These are phyloP conservation scores for Erethizon dorsatum DNA, from an alignment of 2,797 vertebrate species.

Conservation along the genomic window DNA sequence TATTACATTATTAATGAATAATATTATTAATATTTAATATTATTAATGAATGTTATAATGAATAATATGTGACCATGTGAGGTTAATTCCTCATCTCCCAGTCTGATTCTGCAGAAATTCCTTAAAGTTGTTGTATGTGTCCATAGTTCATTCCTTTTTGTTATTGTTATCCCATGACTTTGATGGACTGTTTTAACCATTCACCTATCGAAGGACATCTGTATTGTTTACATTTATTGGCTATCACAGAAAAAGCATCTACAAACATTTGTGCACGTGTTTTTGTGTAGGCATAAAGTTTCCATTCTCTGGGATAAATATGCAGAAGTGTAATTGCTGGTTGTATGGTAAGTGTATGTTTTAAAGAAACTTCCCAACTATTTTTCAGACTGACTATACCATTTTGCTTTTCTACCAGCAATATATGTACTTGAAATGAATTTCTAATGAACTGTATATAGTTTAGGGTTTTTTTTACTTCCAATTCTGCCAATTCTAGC, in stretches of 20 bases:
- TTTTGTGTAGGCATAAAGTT: background rate
- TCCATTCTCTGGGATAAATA: slow-evolving; percentile 18
- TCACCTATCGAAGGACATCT: background rate
- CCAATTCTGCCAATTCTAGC: background rate
- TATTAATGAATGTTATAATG: too few relatives aligned
- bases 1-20: background rate
- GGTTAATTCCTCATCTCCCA: background rate
- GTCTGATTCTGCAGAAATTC: background rate
- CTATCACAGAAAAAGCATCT: slow-evolving; percentile 11
- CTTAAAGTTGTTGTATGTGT: background rate
- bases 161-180: background rate
- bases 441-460: background rate
- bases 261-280: background rate
- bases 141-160: background rate
- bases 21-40: too few relatives aligned
- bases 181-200: background rate
- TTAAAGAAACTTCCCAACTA: background rate
- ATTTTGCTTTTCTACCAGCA: background rate
- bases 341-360: background rate
- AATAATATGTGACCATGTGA: background rate
- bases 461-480: background rate
- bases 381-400: background rate
- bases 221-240: background rate
- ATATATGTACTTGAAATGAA: background rate
- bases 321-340: background rate